These are phyloP conservation scores for Sebastes minor DNA, from an alignment of 2,797 vertebrate genomes.

Conservation along the genomic window DNA sequence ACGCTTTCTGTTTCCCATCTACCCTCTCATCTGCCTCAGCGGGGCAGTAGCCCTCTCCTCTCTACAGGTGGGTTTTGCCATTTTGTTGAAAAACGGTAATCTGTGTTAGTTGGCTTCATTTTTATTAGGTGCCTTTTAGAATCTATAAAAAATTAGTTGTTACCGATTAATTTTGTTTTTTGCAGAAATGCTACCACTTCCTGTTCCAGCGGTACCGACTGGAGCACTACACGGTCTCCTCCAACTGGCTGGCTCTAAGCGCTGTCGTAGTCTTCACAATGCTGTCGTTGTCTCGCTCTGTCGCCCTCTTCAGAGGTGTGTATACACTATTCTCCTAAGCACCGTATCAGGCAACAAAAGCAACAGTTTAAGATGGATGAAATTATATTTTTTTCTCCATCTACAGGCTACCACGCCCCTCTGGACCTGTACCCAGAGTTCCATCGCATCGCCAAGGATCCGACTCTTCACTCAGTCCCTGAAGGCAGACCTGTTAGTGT, in stretches of 20 bases:
- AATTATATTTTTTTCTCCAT: not conserved
- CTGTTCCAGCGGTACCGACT: constrained; percentile 95
- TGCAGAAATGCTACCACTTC: constrained; percentile 98
- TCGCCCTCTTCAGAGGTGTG: constrained; percentile 94
- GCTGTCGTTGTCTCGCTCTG: constrained; percentile 92
- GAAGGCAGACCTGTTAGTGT: constrained; percentile 90
- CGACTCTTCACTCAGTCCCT: constrained; percentile 87
- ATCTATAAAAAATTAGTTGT: not conserved
- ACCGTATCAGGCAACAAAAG: not conserved
- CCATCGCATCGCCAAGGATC: constrained; percentile 93
- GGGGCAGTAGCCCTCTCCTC: constrained; percentile 95
- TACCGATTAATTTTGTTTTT: constrained; percentile 24
- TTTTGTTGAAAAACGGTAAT: not conserved
- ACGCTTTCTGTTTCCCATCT: constrained; percentile 96
- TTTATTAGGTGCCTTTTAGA: not conserved
- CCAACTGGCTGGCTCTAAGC: constrained; percentile 93
- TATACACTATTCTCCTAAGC: not conserved
- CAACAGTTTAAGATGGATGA: not conserved
- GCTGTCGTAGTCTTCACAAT: constrained; percentile 88
- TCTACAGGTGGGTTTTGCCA: constrained; percentile 85
- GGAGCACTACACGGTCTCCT: constrained; percentile 97
- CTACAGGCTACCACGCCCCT: constrained; percentile 93
- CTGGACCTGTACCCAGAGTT: constrained; percentile 98
- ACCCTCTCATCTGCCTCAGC: constrained; percentile 95
- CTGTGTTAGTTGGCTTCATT: not conserved